phyloP scores from a whole-genome alignment of 2,797 vertebrate genomes.

The Channa striata region DNA sequence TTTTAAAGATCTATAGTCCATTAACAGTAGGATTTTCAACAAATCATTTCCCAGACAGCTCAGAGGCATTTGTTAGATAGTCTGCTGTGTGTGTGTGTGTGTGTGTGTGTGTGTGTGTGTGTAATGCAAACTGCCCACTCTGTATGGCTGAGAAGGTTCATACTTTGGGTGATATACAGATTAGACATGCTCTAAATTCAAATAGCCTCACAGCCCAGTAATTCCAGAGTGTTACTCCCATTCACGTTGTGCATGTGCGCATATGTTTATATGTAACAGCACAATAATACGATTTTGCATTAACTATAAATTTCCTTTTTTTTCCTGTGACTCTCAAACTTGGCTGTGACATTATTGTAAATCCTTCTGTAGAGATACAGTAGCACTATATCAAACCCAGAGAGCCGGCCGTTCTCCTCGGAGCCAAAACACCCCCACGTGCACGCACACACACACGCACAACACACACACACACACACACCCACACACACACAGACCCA shows the following conservation, averaged over 20 bases:
- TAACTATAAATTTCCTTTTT: slow-evolving; percentile 47
- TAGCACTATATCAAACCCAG: slow-evolving; percentile 47
- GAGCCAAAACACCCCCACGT: slow-evolving; percentile 43
- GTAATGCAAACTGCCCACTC: slow-evolving; percentile 41
- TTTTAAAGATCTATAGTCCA: slow-evolving; percentile 58
- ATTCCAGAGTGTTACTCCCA: slow-evolving; percentile 32
- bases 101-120: slow-evolving; percentile 16
- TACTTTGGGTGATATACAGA: slow-evolving; percentile 64
- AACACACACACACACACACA: neutral
- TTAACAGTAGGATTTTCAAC: slow-evolving; percentile 50
- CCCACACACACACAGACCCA: slow-evolving; percentile 10
- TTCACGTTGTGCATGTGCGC: slow-evolving; percentile 1
- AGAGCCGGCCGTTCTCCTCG: slow-evolving; percentile 10
- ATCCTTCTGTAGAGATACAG: slow-evolving; percentile 49
- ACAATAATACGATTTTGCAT: slow-evolving; percentile 52
- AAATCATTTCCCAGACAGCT: slow-evolving; percentile 50
- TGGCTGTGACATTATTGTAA: slow-evolving; percentile 65
- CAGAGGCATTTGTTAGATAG: slow-evolving; percentile 51
- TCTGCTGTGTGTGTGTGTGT: slow-evolving; percentile 1
- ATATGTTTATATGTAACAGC: slow-evolving; percentile 42
- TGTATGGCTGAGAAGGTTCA: slow-evolving; percentile 41
- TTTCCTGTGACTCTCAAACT: slow-evolving; percentile 31
- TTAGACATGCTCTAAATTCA: slow-evolving; percentile 66
- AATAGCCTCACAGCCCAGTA: slow-evolving; percentile 55
- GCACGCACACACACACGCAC: slow-evolving; percentile 3